A percentile compares a stretch with the other conserved stretches of the same genome.
These are phyloP conservation scores for Verasper variegatus DNA, from an alignment of 2,113 vertebrate species.

Conservation along the genomic window DNA sequence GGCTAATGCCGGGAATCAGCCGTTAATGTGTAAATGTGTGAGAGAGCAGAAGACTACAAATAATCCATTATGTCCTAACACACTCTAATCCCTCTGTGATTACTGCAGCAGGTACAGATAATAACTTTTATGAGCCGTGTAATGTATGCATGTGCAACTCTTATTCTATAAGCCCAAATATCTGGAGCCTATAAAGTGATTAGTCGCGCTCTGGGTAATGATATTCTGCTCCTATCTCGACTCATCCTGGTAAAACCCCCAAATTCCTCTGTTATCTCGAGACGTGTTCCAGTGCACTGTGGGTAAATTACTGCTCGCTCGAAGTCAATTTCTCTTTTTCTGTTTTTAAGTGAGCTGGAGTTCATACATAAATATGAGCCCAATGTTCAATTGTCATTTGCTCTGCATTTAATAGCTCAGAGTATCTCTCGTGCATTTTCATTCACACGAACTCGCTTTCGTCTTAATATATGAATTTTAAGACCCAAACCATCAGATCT, in stretches of 20 bases:
- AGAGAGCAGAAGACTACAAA: conserved; percentile 28
- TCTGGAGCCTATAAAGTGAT: conserved; percentile 38
- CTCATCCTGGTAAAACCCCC: conserved; percentile 32
- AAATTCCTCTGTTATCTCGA: conserved; percentile 32
- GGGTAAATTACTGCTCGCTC: conserved; percentile 28
- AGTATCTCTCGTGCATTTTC: neutral
- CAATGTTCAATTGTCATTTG: conserved; percentile 4
- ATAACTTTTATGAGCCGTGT: conserved; percentile 11
- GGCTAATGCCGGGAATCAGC: neutral
- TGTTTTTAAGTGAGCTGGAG: conserved; percentile 9
- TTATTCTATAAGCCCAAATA: conserved; percentile 20
- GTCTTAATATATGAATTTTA: neutral
- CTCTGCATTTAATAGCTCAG: neutral
- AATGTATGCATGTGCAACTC: conserved; percentile 1
- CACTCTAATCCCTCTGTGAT: conserved; percentile 44
- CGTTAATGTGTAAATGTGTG: neutral
- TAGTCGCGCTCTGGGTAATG: conserved; percentile 40
- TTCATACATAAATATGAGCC: conserved; percentile 6
- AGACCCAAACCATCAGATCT: neutral
- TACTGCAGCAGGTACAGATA: conserved; percentile 32
- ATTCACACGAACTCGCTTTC: neutral
- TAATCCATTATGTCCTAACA: conserved; percentile 32
- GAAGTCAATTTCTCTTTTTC: neutral
- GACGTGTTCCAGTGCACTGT: neutral
- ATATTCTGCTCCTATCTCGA: conserved; percentile 41